Evolutionary conservation across 2,888 invertebrate genomes (phyloP).

Genomic region (Meteorus colon): DNA sequence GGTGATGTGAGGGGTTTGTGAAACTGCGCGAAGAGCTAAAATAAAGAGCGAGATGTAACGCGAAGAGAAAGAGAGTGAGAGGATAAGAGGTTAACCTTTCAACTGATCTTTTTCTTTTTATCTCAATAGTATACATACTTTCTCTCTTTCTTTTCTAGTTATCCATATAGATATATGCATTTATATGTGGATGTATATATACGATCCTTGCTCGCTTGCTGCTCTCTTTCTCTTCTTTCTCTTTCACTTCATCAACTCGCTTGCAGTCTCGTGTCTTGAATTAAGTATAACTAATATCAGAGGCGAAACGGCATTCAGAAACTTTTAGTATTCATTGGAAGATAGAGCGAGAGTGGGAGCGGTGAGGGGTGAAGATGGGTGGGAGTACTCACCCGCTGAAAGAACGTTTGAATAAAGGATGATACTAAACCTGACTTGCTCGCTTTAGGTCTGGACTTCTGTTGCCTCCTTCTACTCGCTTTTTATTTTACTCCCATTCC

Average conservation of each 20-base stretch:
- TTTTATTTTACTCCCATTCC: slow-evolving; percentile 3
- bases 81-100: slow-evolving; percentile 41
- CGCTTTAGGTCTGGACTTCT: slow-evolving; percentile 58
- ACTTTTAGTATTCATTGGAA: slow-evolving; percentile 71
- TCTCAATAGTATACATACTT: slow-evolving; percentile 37
- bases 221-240: slow-evolving; percentile 25
- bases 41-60: slow-evolving; percentile 7
- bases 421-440: slow-evolving; percentile 56
- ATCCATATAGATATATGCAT: slow-evolving; percentile 22
- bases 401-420: slow-evolving; percentile 62
- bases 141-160: slow-evolving; percentile 28
- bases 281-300: slow-evolving; percentile 72
- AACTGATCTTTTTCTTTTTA: slow-evolving; percentile 40
- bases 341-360: slow-evolving; percentile 52
- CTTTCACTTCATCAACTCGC: slow-evolving; percentile 57
- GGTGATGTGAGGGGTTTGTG: neutral
- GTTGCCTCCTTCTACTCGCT: neutral
- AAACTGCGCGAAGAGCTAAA: neutral
- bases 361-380: slow-evolving; percentile 28
- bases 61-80: neutral
- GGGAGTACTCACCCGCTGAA: slow-evolving; percentile 52
- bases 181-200: slow-evolving; percentile 35
- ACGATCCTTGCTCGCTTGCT: slow-evolving; percentile 12
- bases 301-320: slow-evolving; percentile 64
- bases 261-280: slow-evolving; percentile 65